Evolutionary conservation across 1,140 invertebrate genomes (phyloP).

Genomic region (Proctacanthus coquilletti): DNA sequence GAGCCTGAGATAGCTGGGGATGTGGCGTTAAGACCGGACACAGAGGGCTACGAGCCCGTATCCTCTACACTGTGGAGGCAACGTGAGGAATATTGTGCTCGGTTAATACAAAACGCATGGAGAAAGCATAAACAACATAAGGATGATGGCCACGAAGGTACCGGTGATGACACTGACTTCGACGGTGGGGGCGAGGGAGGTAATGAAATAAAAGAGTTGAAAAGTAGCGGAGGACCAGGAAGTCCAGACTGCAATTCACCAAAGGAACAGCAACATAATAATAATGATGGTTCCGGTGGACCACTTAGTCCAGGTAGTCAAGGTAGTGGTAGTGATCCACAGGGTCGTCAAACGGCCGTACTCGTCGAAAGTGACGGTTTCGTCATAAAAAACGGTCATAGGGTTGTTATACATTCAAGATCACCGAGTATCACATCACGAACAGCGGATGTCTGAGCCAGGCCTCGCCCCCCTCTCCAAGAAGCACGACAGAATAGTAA

Average conservation of each 20-base stretch:
- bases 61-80: slow-evolving; percentile 88
- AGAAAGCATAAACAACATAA: slow-evolving; percentile 62
- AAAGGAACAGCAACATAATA: background rate
- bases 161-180: slow-evolving; percentile 13
- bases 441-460: slow-evolving; percentile 64
- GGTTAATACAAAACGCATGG: slow-evolving; percentile 90
- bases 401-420: slow-evolving; percentile 74
- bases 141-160: slow-evolving; percentile 31
- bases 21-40: slow-evolving; percentile 59
- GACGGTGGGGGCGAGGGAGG: slow-evolving; percentile 18
- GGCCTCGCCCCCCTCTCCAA: slow-evolving; percentile 40
- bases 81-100: slow-evolving; percentile 88
- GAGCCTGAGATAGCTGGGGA: slow-evolving; percentile 71
- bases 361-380: slow-evolving; percentile 67
- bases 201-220: too few relatives aligned
- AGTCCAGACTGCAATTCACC: background rate
- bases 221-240: slow-evolving; percentile 2
- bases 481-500: slow-evolving; percentile 27
- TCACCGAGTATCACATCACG: slow-evolving; percentile 65
- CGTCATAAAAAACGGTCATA: slow-evolving; percentile 69
- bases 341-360: slow-evolving; percentile 55
- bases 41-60: slow-evolving; percentile 79
- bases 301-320: slow-evolving; percentile 18
- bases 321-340: slow-evolving; percentile 12
- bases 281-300: slow-evolving; percentile 7